Evolutionary conservation across 2,113 vertebrate genomes (phyloP).

Genomic region (Entelurus aequoreus): DNA sequence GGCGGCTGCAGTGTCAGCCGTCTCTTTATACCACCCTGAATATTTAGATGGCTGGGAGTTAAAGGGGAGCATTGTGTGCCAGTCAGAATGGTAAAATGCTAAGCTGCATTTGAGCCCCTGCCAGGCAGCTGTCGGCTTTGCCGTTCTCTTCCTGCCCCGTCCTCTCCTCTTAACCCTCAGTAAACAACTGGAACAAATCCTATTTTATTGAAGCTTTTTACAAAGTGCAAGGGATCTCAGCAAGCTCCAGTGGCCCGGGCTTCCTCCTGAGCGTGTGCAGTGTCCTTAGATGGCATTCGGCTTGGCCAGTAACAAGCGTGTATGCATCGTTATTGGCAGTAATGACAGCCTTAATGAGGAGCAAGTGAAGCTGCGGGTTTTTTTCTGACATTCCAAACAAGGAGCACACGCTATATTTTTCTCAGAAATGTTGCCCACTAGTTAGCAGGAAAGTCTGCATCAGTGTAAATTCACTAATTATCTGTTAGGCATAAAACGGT

Average conservation of each 20-base stretch:
- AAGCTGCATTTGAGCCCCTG: conserved; percentile 71
- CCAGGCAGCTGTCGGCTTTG: conserved; percentile 75
- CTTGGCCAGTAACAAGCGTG: conserved; percentile 30
- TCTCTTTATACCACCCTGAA: conserved; percentile 62
- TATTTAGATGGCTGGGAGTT: conserved; percentile 70
- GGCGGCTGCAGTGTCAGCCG: conserved; percentile 56
- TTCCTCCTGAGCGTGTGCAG: conserved; percentile 49
- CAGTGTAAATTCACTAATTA: conserved; percentile 18
- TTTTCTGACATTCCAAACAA: conserved; percentile 31
- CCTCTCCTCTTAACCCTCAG: conserved; percentile 70
- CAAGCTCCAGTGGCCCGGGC: conserved; percentile 53
- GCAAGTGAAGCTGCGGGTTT: conserved; percentile 35
- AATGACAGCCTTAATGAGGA: conserved; percentile 56
- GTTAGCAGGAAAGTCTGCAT: conserved; percentile 2
- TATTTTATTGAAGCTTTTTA: conserved; percentile 71
- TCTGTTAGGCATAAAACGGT: neutral
- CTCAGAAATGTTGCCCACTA: conserved; percentile 12
- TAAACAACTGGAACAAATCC: conserved; percentile 79
- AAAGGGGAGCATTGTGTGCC: conserved; percentile 69
- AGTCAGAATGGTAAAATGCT: conserved; percentile 69
- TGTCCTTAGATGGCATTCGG: conserved; percentile 55
- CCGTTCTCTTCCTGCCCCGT: conserved; percentile 66
- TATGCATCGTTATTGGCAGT: conserved; percentile 9
- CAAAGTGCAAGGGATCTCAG: conserved; percentile 64
- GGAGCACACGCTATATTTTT: conserved; percentile 25